These are phyloP conservation scores for Hylaea fasciaria DNA, from an alignment of 2,888 invertebrate species.

Conservation along the genomic window DNA sequence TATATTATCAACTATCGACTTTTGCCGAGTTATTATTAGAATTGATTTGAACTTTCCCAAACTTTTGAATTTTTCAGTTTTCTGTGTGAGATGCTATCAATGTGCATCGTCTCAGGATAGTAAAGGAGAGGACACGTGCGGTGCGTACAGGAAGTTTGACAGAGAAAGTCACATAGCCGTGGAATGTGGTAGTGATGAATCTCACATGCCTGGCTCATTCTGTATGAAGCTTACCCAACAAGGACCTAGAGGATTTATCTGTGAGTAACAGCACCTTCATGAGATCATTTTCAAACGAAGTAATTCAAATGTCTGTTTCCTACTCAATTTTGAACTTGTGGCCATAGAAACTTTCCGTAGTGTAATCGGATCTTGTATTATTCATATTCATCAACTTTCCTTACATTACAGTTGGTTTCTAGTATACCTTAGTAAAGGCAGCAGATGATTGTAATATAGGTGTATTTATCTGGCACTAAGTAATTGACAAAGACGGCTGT, in stretches of 20 bases:
- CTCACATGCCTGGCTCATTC: conserved; percentile 97
- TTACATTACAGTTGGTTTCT: too few relatives aligned
- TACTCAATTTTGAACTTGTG: too few relatives aligned
- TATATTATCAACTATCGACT: background rate
- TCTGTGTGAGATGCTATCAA: conserved; percentile 95
- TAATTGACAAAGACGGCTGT: too few relatives aligned
- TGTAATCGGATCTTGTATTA: too few relatives aligned
- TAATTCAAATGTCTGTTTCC: too few relatives aligned
- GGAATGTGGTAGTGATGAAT: conserved; percentile 97
- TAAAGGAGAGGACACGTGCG: conserved; percentile 93
- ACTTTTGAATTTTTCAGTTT: conserved; percentile 70
- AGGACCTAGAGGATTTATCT: conserved; percentile 96
- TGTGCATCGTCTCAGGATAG: conserved; percentile 94
- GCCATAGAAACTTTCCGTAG: too few relatives aligned
- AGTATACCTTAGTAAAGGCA: too few relatives aligned
- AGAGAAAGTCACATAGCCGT: conserved; percentile 93
- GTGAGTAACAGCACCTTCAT: conserved; percentile 85
- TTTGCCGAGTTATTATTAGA: background rate
- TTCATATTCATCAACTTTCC: too few relatives aligned
- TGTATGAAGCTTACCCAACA: conserved; percentile 98
- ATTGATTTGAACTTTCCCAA: background rate
- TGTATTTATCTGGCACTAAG: background rate
- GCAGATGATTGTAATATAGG: too few relatives aligned
- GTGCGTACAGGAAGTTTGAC: conserved; percentile 94
- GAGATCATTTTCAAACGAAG: too few relatives aligned